Conservation (phyloP, 2,888 invertebrate genomes). For the Ichneumoninae sp. region DNA sequence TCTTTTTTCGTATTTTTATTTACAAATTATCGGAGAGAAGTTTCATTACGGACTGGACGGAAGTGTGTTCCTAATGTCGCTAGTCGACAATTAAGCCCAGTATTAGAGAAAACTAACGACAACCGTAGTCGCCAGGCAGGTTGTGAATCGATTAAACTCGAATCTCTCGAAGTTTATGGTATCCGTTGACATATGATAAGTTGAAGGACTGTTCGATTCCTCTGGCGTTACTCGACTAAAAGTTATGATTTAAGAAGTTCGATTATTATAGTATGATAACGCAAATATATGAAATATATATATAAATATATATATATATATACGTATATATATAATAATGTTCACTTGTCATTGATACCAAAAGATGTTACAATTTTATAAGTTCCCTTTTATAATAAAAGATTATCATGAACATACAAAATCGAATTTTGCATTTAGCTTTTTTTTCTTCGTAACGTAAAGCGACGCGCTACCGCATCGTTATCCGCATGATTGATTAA, state of each 20-base stretch:
- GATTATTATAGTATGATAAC: neutral
- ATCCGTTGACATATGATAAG: neutral
- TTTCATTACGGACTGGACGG: constrained; percentile 9
- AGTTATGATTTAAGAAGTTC: constrained; percentile 5
- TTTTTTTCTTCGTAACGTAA: constrained; percentile 30
- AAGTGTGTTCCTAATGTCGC: constrained; percentile 21
- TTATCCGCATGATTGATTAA: constrained; percentile 25
- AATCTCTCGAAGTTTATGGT: constrained; percentile 32
- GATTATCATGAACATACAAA: constrained; percentile 15
- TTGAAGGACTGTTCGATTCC: neutral
- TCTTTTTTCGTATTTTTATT: constrained; percentile 41
- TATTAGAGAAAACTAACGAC: neutral
- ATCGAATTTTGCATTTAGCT: constrained; percentile 17
- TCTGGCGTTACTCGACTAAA: neutral
- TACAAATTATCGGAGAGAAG: constrained; percentile 3
- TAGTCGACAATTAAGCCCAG: neutral
- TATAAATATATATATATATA: constrained; percentile 25
- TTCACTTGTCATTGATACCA: constrained; percentile 20
- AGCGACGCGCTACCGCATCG: constrained; percentile 24
- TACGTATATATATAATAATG: constrained; percentile 14
- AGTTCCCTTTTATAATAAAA: constrained; percentile 74
- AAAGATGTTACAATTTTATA: constrained; percentile 71
- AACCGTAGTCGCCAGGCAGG: constrained; percentile 1
- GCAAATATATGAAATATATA: constrained; percentile 33
- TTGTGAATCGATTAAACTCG: neutral